Conservation (phyloP, 2,888 invertebrate species). For the Lasioglossum villosulum region DNA sequence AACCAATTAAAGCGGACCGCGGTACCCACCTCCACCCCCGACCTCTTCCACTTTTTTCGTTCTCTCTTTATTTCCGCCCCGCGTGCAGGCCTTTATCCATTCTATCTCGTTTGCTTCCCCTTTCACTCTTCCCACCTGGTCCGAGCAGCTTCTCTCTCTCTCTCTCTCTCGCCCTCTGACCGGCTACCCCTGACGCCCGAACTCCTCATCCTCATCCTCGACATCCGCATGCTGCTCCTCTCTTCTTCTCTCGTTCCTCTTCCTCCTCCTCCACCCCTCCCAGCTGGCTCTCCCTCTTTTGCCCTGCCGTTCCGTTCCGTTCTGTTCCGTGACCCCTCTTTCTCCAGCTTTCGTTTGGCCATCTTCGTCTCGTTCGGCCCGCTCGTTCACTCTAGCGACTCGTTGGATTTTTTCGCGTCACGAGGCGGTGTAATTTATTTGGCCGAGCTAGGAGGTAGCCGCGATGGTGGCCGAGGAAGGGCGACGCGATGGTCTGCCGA, state of each 20-base stretch:
- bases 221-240: conserved; percentile 52
- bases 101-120: conserved; percentile 56
- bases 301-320: background rate
- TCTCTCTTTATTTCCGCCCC: conserved; percentile 76
- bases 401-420: conserved; percentile 84
- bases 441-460: conserved; percentile 76
- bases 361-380: conserved; percentile 40
- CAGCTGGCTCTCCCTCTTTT: background rate
- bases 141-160: conserved; percentile 43
- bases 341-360: background rate
- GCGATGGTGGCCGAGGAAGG: conserved; percentile 67
- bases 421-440: conserved; percentile 84
- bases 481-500: conserved; percentile 38
- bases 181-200: conserved; percentile 44
- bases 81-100: conserved; percentile 73
- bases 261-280: background rate
- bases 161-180: conserved; percentile 44
- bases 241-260: conserved; percentile 15
- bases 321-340: background rate
- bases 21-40: conserved; percentile 75
- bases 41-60: conserved; percentile 74
- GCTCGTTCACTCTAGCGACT: conserved; percentile 73
- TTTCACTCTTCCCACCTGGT: conserved; percentile 34
- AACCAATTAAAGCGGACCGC: conserved; percentile 83
- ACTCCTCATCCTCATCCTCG: conserved; percentile 57